Percentiles rank a stretch among this genome's conserved stretches.
These are phyloP conservation scores for Carcina quercana DNA, from an alignment of 2,888 invertebrate genomes.

Conservation along the genomic window DNA sequence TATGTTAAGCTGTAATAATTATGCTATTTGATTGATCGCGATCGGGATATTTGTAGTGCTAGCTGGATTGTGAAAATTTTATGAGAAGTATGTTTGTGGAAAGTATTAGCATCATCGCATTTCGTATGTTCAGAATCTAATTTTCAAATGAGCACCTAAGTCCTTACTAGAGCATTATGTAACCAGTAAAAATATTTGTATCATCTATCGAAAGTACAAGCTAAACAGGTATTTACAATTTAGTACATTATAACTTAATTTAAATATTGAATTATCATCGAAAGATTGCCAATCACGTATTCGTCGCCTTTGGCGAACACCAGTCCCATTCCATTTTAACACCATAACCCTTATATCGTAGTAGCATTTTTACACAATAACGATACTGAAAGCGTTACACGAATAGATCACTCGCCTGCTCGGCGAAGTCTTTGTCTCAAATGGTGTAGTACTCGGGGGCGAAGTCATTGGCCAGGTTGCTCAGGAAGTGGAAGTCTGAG, in stretches of 20 bases:
- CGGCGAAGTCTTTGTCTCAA: constrained; percentile 74
- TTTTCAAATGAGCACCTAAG: constrained; percentile 39
- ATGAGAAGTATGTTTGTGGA: too few relatives aligned
- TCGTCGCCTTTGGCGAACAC: constrained; percentile 45
- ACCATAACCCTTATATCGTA: constrained; percentile 27
- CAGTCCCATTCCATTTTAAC: constrained; percentile 32
- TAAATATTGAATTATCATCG: constrained; percentile 37
- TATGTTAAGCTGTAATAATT: constrained; percentile 23
- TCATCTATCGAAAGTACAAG: constrained; percentile 25
- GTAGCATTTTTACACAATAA: constrained; percentile 10
- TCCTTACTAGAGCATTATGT: constrained; percentile 24
- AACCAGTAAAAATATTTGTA: constrained; percentile 34
- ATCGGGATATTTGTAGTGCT: constrained; percentile 6
- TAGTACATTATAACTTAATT: constrained; percentile 42
- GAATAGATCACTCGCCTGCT: constrained; percentile 69
- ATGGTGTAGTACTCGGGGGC: constrained; percentile 91
- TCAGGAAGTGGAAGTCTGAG: constrained; percentile 95
- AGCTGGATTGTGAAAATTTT: constrained; percentile 5
- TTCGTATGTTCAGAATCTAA: too few relatives aligned
- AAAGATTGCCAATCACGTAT: constrained; percentile 32
- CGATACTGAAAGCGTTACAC: constrained; percentile 37
- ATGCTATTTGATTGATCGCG: constrained; percentile 18
- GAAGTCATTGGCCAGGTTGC: constrained; percentile 93
- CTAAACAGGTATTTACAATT: constrained; percentile 55
- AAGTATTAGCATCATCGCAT: too few relatives aligned